A percentile compares a stretch with the other conserved stretches of the same genome.
Conservation (phyloP, 2,113 vertebrate species). For the Hyaena hyaena region DNA sequence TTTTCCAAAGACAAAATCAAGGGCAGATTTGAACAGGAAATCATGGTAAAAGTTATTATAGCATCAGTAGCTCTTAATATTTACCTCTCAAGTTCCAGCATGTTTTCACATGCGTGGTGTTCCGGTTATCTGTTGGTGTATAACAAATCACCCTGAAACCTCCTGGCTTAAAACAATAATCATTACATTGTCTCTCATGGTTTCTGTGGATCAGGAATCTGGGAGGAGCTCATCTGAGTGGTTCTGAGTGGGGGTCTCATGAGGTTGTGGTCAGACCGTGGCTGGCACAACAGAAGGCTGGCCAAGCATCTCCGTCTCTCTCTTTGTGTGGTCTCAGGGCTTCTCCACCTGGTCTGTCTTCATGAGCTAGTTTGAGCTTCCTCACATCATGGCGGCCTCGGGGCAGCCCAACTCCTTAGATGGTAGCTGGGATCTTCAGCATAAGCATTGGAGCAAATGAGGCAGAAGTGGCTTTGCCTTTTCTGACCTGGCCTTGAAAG, state of each 20-base stretch:
- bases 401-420: too few relatives aligned
- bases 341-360: not conserved
- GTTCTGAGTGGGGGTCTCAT: not conserved
- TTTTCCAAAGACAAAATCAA: slow-evolving; percentile 58
- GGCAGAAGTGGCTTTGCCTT: not conserved
- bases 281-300: not conserved
- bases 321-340: not conserved
- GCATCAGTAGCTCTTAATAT: not conserved
- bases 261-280: not conserved
- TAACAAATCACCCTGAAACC: not conserved
- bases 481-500: not conserved
- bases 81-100: not conserved
- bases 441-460: not conserved
- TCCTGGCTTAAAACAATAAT: not conserved
- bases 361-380: not conserved
- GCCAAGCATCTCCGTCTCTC: not conserved
- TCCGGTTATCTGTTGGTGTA: not conserved
- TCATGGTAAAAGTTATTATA: not conserved
- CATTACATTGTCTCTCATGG: not conserved
- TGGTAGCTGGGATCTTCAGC: not conserved
- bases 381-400: not conserved
- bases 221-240: not conserved
- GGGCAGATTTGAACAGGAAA: slow-evolving; percentile 44
- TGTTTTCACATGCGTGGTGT: not conserved
- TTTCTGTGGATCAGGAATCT: not conserved